Evolutionary conservation across 1,140 invertebrate genomes (phyloP).

Genomic region (Diprion similis): DNA sequence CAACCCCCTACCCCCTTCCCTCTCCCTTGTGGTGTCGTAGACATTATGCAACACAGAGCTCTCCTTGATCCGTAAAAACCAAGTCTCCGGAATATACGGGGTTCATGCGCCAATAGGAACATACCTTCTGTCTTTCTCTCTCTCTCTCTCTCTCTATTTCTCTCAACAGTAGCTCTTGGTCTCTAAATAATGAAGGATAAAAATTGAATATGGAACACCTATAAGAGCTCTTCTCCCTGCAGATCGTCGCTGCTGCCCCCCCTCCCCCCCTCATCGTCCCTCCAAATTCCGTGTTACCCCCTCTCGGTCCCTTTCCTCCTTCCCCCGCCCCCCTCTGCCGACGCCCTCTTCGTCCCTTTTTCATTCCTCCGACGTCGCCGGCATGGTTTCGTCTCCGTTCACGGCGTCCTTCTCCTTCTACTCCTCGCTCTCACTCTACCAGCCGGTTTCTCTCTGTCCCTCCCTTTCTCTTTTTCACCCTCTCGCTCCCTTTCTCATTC

Average conservation of each 20-base stretch:
- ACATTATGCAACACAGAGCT: neutral
- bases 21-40: neutral
- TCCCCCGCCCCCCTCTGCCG: conserved; percentile 13
- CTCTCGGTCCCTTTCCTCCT: conserved; percentile 12
- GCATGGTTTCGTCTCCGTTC: conserved; percentile 9
- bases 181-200: conserved; percentile 1
- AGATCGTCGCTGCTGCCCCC: neutral
- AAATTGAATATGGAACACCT: conserved; percentile 7
- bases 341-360: conserved; percentile 18
- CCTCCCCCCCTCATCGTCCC: neutral
- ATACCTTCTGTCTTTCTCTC: conserved; percentile 1
- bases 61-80: conserved; percentile 1
- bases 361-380: conserved; percentile 16
- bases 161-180: neutral
- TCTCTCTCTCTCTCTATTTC: conserved; percentile 18
- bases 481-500: conserved; percentile 3
- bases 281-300: neutral
- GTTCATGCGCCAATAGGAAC: neutral
- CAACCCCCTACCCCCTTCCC: conserved; percentile 10
- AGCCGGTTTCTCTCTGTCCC: neutral
- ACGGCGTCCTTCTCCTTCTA: neutral
- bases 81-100: neutral
- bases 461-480: conserved; percentile 17
- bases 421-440: neutral
- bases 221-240: conserved; percentile 2